A percentile compares a stretch with the other conserved stretches of the same genome.
phyloP scores from a whole-genome alignment of 2,888 invertebrate species.

The Meteorus cinctellus region DNA sequence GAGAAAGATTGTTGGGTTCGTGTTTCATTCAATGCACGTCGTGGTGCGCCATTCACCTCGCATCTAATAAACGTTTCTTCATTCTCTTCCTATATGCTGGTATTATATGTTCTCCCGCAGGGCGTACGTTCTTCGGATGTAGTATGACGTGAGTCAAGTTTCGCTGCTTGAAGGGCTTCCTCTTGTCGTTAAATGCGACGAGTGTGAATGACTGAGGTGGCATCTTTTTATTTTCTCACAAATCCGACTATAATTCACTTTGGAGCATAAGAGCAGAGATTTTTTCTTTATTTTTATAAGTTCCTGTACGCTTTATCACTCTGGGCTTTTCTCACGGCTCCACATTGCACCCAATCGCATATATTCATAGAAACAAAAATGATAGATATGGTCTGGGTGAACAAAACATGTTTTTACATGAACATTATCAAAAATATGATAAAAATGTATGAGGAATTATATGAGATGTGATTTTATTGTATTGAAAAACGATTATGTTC shows the following conservation, averaged over 20 bases:
- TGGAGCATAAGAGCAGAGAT: neutral
- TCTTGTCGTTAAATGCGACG: neutral
- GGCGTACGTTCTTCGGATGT: constrained; percentile 7
- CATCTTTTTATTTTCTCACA: neutral
- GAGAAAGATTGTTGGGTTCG: constrained; percentile 46
- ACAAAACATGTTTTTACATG: too few species aligned
- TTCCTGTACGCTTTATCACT: neutral
- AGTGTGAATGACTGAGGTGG: neutral
- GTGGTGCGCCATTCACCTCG: constrained; percentile 49
- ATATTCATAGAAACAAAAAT: too few species aligned
- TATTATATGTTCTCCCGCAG: constrained; percentile 33
- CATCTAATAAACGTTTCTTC: constrained; percentile 43
- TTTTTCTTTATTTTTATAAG: neutral
- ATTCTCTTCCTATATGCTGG: neutral
- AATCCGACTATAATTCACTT: neutral
- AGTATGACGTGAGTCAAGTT: constrained; percentile 6
- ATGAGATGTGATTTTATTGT: too few species aligned
- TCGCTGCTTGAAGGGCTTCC: constrained; percentile 3
- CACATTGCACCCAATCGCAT: too few species aligned
- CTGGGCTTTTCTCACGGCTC: too few species aligned
- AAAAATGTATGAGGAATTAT: too few species aligned
- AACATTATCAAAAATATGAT: neutral
- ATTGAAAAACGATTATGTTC: neutral
- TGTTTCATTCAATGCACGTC: constrained; percentile 53
- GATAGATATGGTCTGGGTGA: too few species aligned